These are phyloP conservation scores for Aquila chrysaetos DNA, from an alignment of 2,797 vertebrate genomes.

Conservation along the genomic window DNA sequence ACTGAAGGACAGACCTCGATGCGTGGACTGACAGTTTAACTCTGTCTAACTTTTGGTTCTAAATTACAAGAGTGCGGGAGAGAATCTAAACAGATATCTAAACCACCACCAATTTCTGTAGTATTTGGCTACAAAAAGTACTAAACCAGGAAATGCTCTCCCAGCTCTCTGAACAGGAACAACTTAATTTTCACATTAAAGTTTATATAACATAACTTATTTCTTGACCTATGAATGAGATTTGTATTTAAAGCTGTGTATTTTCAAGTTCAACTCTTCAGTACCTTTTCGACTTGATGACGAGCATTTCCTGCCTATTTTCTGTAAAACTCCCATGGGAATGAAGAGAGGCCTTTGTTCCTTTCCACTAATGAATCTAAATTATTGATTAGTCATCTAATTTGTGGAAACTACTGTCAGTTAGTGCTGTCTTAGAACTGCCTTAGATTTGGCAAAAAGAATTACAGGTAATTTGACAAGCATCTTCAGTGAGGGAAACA, in stretches of 20 bases:
- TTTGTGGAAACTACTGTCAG: background rate
- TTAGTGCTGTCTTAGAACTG: background rate
- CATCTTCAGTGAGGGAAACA: background rate
- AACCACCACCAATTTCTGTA: background rate
- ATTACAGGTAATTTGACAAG: background rate
- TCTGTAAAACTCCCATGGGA: conserved; percentile 6
- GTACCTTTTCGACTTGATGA: background rate
- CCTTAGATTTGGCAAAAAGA: background rate
- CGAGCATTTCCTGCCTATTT: background rate
- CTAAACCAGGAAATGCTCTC: background rate
- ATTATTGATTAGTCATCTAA: conserved; percentile 53
- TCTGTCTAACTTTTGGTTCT: background rate
- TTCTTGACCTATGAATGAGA: background rate
- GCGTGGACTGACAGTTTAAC: background rate
- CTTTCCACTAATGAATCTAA: conserved; percentile 21
- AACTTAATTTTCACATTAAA: background rate
- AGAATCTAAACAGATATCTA: background rate
- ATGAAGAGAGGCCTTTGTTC: conserved; percentile 4
- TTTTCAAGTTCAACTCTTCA: background rate
- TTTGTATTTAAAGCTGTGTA: conserved; percentile 1
- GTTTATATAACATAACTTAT: background rate
- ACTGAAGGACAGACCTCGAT: background rate
- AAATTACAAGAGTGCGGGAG: background rate
- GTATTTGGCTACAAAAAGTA: background rate
- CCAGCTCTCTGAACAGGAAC: background rate